Base-by-base conservation (phyloP, 2,888 invertebrate genomes). In the Druceiella hillmani region DNA sequence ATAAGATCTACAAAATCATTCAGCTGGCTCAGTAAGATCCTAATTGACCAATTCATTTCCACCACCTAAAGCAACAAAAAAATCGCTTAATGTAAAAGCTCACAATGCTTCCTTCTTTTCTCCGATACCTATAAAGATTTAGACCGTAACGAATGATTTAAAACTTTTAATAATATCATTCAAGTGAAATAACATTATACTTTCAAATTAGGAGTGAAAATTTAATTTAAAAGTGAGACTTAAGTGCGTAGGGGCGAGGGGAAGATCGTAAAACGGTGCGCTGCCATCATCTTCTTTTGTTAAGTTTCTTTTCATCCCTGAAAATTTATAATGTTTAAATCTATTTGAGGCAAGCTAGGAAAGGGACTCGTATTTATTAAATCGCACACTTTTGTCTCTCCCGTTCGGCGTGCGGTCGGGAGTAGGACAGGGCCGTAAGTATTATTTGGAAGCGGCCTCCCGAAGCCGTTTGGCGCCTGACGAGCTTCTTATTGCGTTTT, bases 171-270 rank as follows among this genome's bases (percentile, higher is more conserved):
- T 72, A 72, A 71, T 68, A 62, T 59, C 66, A 65, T 70, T 62
- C 71, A 65, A 72, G 67, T 70, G 64, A 65, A 67, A 72, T 71
- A 71, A 71, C 72, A 71, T 72, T 72, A 72, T 71, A 72, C 71
- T 72, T 72, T 72, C 70, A 72, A 72, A 72, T 72, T 72, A 66
- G 67, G 68, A 70, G 70, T 70, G 70, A 71, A 72, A 72, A 72
- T 72, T 72, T 71, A 72, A 72, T 72, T 72, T 71, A 70, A 71
- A 69, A 67, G 68, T 64, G 67, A 66, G 68, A 68, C 69, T 69
- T 30, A 29, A 27, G 20, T 24, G 16, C 68, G 59, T 66, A 62
- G 65, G 55, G 56, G 63, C 58, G 56, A 56, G 58, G 16, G 28
- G 22, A 16, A 62, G 65, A 64, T 66, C 63, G 60, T 66, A 66